Evolutionary conservation across 2,113 vertebrate genomes (phyloP).

Genomic region (Oophaga pumilio): DNA sequence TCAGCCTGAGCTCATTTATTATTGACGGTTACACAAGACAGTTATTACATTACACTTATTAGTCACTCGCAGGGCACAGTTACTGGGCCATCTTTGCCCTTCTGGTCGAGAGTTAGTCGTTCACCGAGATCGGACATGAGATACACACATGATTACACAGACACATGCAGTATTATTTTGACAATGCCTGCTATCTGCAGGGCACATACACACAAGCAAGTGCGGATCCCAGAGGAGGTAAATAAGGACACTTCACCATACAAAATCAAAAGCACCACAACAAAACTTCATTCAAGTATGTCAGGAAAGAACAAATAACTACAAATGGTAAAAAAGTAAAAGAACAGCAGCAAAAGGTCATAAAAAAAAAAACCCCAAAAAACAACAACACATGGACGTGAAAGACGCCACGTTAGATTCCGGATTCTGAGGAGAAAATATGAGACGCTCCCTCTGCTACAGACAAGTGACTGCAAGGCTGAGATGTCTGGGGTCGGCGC

Average conservation of each 20-base stretch:
- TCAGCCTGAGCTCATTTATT: not conserved
- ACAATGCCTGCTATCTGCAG: not conserved
- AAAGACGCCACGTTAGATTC: not conserved
- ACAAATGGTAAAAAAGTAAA: too few relatives aligned
- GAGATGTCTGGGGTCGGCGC: not conserved
- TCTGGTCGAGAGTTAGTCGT: not conserved
- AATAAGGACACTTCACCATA: conserved; percentile 27
- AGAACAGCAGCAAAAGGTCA: not conserved
- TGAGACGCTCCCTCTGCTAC: not conserved
- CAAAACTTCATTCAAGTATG: not conserved
- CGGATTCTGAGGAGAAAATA: not conserved
- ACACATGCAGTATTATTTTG: not conserved
- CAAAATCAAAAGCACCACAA: not conserved
- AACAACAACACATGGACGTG: not conserved
- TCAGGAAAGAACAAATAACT: not conserved
- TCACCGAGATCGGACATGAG: not conserved
- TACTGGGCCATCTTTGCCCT: too few relatives aligned
- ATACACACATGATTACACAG: not conserved
- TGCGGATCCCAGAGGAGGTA: not conserved
- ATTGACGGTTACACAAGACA: not conserved
- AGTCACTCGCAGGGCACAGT: not conserved
- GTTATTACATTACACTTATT: not conserved
- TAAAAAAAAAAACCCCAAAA: too few relatives aligned
- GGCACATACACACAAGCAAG: not conserved
- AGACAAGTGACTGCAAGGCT: not conserved